Percentiles rank a stretch among this genome's conserved stretches.
Conservation (phyloP, 2,888 invertebrate genomes). For the Pherbina coryleti region DNA sequence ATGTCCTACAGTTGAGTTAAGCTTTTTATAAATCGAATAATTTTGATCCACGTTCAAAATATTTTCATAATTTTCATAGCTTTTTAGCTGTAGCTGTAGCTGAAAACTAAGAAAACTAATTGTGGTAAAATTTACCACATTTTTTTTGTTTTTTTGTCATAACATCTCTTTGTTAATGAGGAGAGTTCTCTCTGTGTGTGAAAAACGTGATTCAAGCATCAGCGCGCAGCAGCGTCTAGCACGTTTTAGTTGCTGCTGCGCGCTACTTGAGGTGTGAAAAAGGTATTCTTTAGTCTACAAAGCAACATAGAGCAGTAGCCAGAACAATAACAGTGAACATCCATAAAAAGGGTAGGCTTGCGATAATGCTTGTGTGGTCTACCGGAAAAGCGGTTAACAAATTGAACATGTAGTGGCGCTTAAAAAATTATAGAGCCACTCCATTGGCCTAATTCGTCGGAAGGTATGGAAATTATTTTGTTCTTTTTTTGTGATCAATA, state of each 20-base stretch:
- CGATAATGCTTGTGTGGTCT: neutral
- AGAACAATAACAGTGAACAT: no score
- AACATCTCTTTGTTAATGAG: neutral
- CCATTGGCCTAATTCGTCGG: no score
- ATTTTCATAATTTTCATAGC: no score
- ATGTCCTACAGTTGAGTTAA: no score
- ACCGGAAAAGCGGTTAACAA: slow-evolving; percentile 6
- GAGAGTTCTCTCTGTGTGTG: neutral
- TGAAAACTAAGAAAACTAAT: no score
- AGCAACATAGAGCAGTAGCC: no score
- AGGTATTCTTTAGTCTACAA: neutral
- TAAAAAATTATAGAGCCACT: no score
- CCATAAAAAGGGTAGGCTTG: neutral
- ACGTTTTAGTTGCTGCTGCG: slow-evolving; percentile 6
- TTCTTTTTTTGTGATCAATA: no score
- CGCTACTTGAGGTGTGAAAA: slow-evolving; percentile 13
- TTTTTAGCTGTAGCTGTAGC: no score
- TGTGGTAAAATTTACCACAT: neutral
- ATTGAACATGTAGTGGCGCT: neutral
- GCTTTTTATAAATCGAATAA: no score
- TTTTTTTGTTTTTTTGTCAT: neutral
- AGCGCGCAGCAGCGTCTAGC: neutral
- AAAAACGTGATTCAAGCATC: slow-evolving; percentile 16
- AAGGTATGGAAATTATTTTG: no score
- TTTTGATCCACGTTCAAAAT: no score